phyloP scores from a whole-genome alignment of 2,888 invertebrate species.

The Amphiduros pacificus region DNA sequence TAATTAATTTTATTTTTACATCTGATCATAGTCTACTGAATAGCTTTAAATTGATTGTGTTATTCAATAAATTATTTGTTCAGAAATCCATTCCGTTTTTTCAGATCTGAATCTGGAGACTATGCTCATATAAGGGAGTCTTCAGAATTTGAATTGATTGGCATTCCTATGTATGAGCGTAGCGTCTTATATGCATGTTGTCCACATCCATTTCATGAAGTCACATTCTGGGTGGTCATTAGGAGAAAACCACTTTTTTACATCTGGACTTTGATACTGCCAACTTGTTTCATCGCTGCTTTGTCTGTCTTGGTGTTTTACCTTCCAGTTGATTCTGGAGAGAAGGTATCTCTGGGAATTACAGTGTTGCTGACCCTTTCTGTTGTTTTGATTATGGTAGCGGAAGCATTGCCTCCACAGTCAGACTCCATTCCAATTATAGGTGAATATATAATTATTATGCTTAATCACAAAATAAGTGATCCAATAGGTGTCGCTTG shows the following conservation, averaged over 20 bases:
- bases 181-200: constrained; percentile 22
- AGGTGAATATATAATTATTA: constrained; percentile 23
- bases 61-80: too few species aligned
- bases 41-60: too few species aligned
- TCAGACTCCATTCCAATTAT: constrained; percentile 24
- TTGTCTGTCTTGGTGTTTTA: constrained; percentile 15
- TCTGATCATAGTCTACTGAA: too few species aligned
- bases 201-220: constrained; percentile 15
- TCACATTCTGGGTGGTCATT: constrained; percentile 18
- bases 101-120: too few species aligned
- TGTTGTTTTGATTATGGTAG: constrained; percentile 24
- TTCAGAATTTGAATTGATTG: too few species aligned
- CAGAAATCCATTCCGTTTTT: too few species aligned
- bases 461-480: too few species aligned
- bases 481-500: too few species aligned
- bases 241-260: constrained; percentile 19
- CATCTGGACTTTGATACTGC: constrained; percentile 21
- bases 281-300: constrained; percentile 17
- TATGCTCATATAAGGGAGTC: too few species aligned
- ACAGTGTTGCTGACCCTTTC: constrained; percentile 21
- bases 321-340: constrained; percentile 19
- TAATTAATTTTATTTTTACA: too few species aligned
- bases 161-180: too few species aligned
- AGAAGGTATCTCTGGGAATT: constrained; percentile 20
- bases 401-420: constrained; percentile 23